Conservation (phyloP, 2,797 vertebrate genomes). For the Paedocypris micromegethes region DNA sequence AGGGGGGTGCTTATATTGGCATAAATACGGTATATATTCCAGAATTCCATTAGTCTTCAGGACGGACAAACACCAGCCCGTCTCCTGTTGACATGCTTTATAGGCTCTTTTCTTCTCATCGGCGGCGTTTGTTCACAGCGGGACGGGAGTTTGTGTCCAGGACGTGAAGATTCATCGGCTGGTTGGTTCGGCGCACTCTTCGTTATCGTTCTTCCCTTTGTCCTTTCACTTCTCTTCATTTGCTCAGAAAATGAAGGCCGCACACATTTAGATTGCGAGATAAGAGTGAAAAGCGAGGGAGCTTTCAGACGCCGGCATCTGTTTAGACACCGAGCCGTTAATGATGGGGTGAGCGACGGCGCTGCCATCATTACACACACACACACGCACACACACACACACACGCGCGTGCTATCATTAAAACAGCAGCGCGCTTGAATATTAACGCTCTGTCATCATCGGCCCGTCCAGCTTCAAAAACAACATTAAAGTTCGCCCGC, state of each 20-base stretch:
- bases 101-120: constrained; percentile 27
- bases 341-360: constrained; percentile 20
- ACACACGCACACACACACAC: neutral
- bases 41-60: constrained; percentile 16
- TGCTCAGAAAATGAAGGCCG: constrained; percentile 31
- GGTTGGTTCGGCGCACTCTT: constrained; percentile 17
- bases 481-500: neutral
- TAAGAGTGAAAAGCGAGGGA: constrained; percentile 31
- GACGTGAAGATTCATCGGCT: constrained; percentile 19
- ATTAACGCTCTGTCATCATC: constrained; percentile 1
- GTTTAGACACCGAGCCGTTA: constrained; percentile 24
- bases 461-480: neutral
- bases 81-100: constrained; percentile 22
- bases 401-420: constrained; percentile 1
- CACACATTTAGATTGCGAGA: constrained; percentile 32
- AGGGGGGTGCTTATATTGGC: neutral
- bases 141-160: constrained; percentile 30
- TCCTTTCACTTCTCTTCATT: constrained; percentile 22
- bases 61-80: neutral
- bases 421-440: neutral
- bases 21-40: constrained; percentile 11
- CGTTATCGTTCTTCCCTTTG: constrained; percentile 30
- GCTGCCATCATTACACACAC: constrained; percentile 3
- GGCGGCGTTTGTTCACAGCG: constrained; percentile 16
- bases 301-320: constrained; percentile 16